Evolutionary conservation across 2,888 invertebrate genomes (phyloP), one percentile per base, ranked within the genome.

Genomic region (Orthosia cruda): DNA sequence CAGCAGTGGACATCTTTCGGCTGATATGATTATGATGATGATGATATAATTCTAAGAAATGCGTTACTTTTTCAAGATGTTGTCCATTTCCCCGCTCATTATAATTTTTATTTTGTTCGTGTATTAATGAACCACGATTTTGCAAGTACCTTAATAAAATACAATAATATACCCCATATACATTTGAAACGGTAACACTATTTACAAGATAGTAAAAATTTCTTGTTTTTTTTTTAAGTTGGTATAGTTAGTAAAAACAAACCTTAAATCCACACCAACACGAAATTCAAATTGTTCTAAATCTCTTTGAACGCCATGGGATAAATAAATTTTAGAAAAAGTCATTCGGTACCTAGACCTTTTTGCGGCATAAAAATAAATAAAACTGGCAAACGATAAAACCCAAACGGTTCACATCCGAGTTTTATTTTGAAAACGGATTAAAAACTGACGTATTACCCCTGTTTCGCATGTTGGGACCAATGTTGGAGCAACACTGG

Each of bases 381-480:
- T 79, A 85, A 84, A 82, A 88, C 80, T 81, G 86, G 83, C 82
- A 68, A 83, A 77, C 83, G 81, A 85, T 85, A 88, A 89, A 89
- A 88, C 81, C 79, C 78, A 87, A 90, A 84, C 88, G 82, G 80
- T 89, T 88, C 93, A 92, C 93, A 94, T 91, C 84, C 89, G 86
- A 85, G 88, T 91, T 93, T 93, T 92, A 92, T 94, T 93, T 92
- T 93, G 88, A 89, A 90, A 90, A 89, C 87, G 89, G 91, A 93
- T 92, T 92, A 91, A 90, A 90, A 91, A 91, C 90, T 91, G 91
- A 92, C 89, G 89, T 90, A 90, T 91, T 90, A 90, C 79, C 78
- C 70, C 49, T 76, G 86, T 70, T 77, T 80, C 71, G 63, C 70
- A 76, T 83, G 58, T 71, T 82, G 68, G 59, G 1, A 55, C 83